These are phyloP conservation scores for Triplophysa dalaica DNA, from an alignment of 2,113 vertebrate genomes.

Conservation along the genomic window DNA sequence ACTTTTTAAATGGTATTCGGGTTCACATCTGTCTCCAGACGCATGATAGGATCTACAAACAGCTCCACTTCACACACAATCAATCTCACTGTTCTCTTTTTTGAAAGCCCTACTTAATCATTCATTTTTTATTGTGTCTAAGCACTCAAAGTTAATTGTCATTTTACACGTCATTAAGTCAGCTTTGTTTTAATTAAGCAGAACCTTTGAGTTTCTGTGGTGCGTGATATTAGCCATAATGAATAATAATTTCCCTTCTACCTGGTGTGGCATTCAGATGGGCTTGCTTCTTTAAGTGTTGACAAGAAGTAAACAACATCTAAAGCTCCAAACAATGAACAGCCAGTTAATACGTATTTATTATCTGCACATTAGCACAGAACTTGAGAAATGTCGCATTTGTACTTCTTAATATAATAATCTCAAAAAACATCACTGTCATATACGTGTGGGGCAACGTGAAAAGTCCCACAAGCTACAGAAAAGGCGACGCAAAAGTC, in stretches of 20 bases:
- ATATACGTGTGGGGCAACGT: neutral
- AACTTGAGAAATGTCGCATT: neutral
- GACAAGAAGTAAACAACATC: constrained; percentile 85
- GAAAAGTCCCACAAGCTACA: neutral
- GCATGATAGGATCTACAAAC: neutral
- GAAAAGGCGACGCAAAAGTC: neutral
- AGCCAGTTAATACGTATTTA: neutral
- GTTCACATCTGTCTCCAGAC: neutral
- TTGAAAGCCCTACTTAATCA: constrained; percentile 74
- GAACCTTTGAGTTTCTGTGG: constrained; percentile 82
- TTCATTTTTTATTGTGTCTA: constrained; percentile 72
- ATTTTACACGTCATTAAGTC: constrained; percentile 93
- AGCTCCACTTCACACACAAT: constrained; percentile 13
- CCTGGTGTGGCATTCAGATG: constrained; percentile 84
- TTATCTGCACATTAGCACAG: neutral
- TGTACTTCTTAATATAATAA: neutral
- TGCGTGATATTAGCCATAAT: constrained; percentile 79
- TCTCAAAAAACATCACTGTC: neutral
- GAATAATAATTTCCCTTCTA: constrained; percentile 71
- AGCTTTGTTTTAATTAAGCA: constrained; percentile 93
- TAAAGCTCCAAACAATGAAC: constrained; percentile 46
- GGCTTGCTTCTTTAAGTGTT: constrained; percentile 83
- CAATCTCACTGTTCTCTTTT: constrained; percentile 50
- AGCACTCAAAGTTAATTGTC: constrained; percentile 81
- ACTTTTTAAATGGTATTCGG: neutral